A percentile compares a stretch with the other conserved stretches of the same genome.
phyloP scores from a whole-genome alignment of 2,888 invertebrate genomes.

The Meiosimyza platycephala region DNA sequence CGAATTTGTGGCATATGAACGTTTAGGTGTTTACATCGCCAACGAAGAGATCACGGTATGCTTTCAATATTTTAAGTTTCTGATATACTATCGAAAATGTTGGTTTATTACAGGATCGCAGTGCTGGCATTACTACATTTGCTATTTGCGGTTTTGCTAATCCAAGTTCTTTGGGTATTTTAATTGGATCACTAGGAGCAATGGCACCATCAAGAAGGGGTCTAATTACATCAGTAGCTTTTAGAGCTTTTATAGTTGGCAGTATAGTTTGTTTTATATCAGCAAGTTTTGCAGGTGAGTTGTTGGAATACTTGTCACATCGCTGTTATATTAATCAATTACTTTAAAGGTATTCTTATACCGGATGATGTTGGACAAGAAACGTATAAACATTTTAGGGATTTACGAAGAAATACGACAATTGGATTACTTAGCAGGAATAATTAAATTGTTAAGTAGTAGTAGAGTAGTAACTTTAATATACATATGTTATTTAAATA shows the following conservation, averaged over 20 bases:
- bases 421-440: neutral
- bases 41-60: slow-evolving; percentile 58
- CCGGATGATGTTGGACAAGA: neutral
- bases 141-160: slow-evolving; percentile 94
- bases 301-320: neutral
- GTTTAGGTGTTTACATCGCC: slow-evolving; percentile 75
- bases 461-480: neutral
- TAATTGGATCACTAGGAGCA: slow-evolving; percentile 81
- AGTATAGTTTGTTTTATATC: slow-evolving; percentile 88
- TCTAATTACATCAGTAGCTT: slow-evolving; percentile 76
- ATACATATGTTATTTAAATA: slow-evolving; percentile 7
- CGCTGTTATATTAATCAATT: neutral
- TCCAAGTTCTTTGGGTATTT: slow-evolving; percentile 86
- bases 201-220: slow-evolving; percentile 81
- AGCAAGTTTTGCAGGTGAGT: slow-evolving; percentile 86
- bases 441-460: no score
- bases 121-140: slow-evolving; percentile 87
- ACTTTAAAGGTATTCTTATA: neutral
- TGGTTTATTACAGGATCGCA: slow-evolving; percentile 71
- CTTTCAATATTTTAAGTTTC: neutral
- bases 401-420: no score
- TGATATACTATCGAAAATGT: neutral
- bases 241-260: slow-evolving; percentile 84
- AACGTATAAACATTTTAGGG: neutral
- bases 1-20: slow-evolving; percentile 91